Percentiles rank a stretch among this genome's conserved stretches.
Conservation (phyloP, 2,797 vertebrate species). For the Bothrops alternatus region DNA sequence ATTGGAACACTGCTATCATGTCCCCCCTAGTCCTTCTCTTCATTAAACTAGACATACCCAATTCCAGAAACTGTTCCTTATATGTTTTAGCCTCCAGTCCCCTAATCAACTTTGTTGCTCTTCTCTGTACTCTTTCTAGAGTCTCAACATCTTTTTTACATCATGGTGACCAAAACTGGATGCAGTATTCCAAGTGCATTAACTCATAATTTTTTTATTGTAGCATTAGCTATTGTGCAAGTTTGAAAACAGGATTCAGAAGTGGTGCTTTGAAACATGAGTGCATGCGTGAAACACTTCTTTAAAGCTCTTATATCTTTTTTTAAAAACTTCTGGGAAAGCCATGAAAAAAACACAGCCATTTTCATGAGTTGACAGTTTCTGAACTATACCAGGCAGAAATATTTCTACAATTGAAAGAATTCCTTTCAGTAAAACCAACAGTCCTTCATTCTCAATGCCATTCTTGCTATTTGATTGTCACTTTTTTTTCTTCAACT, state of each 20-base stretch:
- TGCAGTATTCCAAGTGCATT: background rate
- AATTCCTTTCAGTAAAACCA: background rate
- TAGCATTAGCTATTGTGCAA: background rate
- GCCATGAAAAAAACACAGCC: background rate
- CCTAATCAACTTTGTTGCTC: too few species aligned
- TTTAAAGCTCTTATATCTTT: background rate
- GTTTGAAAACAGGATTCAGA: background rate
- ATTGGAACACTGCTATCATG: too few species aligned
- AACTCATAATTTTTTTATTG: background rate
- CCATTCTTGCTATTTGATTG: background rate
- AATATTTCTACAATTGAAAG: background rate
- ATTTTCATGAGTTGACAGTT: background rate
- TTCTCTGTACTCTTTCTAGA: too few species aligned
- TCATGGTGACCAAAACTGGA: too few species aligned
- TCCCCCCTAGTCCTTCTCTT: too few species aligned
- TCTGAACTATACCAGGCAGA: background rate
- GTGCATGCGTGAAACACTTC: background rate
- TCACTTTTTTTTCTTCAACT: background rate
- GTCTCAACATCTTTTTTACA: too few species aligned
- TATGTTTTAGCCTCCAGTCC: too few species aligned
- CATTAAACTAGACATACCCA: too few species aligned
- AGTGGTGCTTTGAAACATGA: background rate
- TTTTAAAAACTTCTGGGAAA: background rate
- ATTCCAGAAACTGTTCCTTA: too few species aligned
- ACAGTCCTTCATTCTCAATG: background rate